phyloP scores from a whole-genome alignment of 2,888 invertebrate genomes.

The Dolichomitus sp. region DNA sequence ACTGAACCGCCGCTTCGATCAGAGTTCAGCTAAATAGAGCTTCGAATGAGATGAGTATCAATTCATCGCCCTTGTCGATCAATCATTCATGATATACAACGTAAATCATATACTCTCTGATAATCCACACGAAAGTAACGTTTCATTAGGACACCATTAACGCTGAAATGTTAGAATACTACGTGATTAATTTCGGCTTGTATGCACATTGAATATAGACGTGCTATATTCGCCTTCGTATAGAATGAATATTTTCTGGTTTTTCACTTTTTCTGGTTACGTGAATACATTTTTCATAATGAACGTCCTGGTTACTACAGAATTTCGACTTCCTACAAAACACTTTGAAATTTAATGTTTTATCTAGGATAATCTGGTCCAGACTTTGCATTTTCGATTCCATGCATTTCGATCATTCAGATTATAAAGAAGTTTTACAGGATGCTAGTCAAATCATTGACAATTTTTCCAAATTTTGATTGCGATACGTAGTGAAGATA shows the following conservation, averaged over 20 bases:
- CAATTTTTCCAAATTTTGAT: no score
- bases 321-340: not conserved
- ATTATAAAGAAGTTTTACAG: not conserved
- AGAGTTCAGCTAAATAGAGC: not conserved
- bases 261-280: not conserved
- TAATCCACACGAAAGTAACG: not conserved
- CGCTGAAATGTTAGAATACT: not conserved
- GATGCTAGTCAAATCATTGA: not conserved
- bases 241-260: not conserved
- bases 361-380: not conserved
- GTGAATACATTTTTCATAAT: not conserved
- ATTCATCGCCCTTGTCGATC: conserved; percentile 12
- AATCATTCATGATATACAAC: not conserved
- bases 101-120: not conserved
- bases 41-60: conserved; percentile 6
- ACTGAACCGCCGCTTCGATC: conserved; percentile 3
- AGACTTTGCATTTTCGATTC: not conserved
- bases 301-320: not conserved
- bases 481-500: no score
- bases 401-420: not conserved
- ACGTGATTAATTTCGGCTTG: not conserved
- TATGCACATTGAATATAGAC: not conserved
- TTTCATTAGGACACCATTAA: not conserved
- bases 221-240: not conserved
- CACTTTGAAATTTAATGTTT: not conserved